These are phyloP conservation scores for Drosophila sulfurigaster DNA, from an alignment of 1,140 invertebrate species.

Conservation along the genomic window DNA sequence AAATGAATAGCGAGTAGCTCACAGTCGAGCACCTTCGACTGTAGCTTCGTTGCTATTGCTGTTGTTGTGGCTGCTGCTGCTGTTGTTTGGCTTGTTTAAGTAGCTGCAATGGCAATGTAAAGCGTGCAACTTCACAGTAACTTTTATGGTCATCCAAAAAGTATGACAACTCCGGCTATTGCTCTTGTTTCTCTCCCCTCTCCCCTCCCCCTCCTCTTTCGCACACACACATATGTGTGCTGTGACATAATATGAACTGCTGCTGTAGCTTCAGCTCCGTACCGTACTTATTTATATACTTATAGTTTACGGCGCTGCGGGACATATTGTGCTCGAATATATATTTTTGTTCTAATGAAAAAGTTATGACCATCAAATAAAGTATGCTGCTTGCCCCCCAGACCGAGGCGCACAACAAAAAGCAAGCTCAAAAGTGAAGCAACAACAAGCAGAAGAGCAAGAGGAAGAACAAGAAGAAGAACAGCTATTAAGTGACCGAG, in stretches of 20 bases:
- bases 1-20: too few species aligned
- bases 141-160: conserved; percentile 84
- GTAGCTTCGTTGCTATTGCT: too few species aligned
- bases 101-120: conserved; percentile 58
- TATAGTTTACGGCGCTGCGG: conserved; percentile 82
- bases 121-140: conserved; percentile 77
- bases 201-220: conserved; percentile 13
- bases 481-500: conserved; percentile 76
- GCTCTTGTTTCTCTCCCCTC: conserved; percentile 56
- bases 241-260: conserved; percentile 67
- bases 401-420: conserved; percentile 31
- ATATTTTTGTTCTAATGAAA: conserved; percentile 84
- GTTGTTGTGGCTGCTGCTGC: not conserved
- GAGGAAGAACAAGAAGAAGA: conserved; percentile 24
- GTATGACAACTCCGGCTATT: conserved; percentile 79
- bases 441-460: conserved; percentile 27
- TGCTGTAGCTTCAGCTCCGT: conserved; percentile 46
- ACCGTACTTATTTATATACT: conserved; percentile 82
- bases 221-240: conserved; percentile 31
- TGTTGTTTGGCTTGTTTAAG: conserved; percentile 38
- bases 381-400: conserved; percentile 73
- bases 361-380: conserved; percentile 84
- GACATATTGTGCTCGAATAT: conserved; percentile 80
- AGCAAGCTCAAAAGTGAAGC: conserved; percentile 50
- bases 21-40: too few species aligned